A percentile compares a stretch with the other conserved stretches of the same genome.
Conservation (phyloP, 2,888 invertebrate species). For the Oscheius sp. region DNA sequence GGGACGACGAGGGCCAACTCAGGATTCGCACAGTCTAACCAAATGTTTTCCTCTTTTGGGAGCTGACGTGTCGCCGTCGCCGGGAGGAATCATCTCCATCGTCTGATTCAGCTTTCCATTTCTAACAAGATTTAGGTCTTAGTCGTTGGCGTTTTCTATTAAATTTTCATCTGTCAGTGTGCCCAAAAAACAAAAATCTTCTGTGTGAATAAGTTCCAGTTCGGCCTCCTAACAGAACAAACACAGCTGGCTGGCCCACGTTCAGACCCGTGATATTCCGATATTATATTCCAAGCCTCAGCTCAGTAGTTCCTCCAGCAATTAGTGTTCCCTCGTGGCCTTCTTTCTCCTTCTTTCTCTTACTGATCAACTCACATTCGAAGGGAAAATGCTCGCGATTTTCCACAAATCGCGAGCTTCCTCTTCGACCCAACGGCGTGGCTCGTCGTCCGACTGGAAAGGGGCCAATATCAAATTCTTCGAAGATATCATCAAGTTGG, state of each 20-base stretch:
- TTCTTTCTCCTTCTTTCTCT: background rate
- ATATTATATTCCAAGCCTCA: background rate
- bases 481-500: constrained; percentile 31
- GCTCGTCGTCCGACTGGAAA: constrained; percentile 6
- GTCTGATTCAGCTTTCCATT: constrained; percentile 1
- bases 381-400: background rate
- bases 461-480: constrained; percentile 31
- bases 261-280: background rate
- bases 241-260: constrained; percentile 9
- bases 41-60: too few species aligned
- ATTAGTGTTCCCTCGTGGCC: constrained; percentile 20
- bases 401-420: constrained; percentile 7
- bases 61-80: background rate
- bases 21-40: too few species aligned
- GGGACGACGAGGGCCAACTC: too few species aligned
- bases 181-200: too few species aligned
- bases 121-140: too few species aligned
- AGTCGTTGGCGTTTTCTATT: too few species aligned
- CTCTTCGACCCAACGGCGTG: background rate
- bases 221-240: too few species aligned
- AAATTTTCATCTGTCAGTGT: too few species aligned
- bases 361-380: background rate
- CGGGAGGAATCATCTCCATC: background rate
- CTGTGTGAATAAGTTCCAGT: too few species aligned
- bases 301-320: background rate